A percentile compares a stretch with the other conserved stretches of the same genome.
phyloP scores from a whole-genome alignment of 1,140 invertebrate species.

The Drosophila azteca region DNA sequence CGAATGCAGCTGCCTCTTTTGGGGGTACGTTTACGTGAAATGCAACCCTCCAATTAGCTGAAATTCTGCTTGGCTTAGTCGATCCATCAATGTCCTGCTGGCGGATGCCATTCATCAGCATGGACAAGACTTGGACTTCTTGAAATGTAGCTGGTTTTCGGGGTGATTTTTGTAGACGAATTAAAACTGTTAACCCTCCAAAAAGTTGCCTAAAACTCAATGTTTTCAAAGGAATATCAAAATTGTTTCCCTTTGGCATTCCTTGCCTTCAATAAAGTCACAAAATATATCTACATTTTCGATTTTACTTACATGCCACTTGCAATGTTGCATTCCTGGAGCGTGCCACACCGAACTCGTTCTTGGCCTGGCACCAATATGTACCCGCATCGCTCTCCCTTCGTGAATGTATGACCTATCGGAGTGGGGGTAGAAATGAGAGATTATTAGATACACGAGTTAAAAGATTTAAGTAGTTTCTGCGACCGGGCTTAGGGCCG shows the following conservation, averaged over 20 bases:
- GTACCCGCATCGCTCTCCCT: constrained; percentile 90
- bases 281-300: neutral
- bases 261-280: too few species aligned
- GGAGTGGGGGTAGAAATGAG: neutral
- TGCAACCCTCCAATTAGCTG: constrained; percentile 69
- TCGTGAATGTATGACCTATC: constrained; percentile 78
- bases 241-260: too few species aligned
- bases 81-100: constrained; percentile 67
- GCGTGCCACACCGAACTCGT: constrained; percentile 90
- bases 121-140: too few species aligned
- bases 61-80: constrained; percentile 42
- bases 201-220: too few species aligned
- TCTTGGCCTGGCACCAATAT: constrained; percentile 95
- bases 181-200: too few species aligned
- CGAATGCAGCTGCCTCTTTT: constrained; percentile 45
- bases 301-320: constrained; percentile 89
- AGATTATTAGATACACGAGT: constrained; percentile 37
- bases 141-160: too few species aligned
- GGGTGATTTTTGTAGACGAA: too few species aligned
- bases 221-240: too few species aligned
- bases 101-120: constrained; percentile 4
- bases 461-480: constrained; percentile 66
- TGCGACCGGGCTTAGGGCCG: neutral
- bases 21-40: constrained; percentile 25
- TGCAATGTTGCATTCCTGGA: constrained; percentile 93